Evolutionary conservation across 2,797 vertebrate species (phyloP).

Genomic region (Argentina silus): DNA sequence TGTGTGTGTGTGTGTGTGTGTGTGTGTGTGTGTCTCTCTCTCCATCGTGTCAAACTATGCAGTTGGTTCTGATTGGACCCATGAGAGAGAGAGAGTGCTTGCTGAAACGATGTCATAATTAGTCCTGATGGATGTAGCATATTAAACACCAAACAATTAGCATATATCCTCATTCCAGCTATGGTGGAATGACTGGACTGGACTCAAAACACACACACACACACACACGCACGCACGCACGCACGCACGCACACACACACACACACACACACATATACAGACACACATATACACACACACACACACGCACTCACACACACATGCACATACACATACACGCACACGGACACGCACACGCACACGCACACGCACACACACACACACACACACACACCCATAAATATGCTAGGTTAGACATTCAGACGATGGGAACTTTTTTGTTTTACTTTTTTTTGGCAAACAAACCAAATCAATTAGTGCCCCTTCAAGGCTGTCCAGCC

Average conservation of each 20-base stretch:
- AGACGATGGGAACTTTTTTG: slow-evolving; percentile 63
- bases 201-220: slow-evolving; percentile 28
- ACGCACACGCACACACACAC: neutral
- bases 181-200: slow-evolving; percentile 65
- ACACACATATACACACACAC: slow-evolving; percentile 44
- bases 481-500: slow-evolving; percentile 51
- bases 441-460: slow-evolving; percentile 66
- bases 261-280: slow-evolving; percentile 3
- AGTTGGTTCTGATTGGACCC: slow-evolving; percentile 71
- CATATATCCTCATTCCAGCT: slow-evolving; percentile 72
- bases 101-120: slow-evolving; percentile 83
- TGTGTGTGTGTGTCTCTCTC: slow-evolving; percentile 33
- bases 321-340: neutral
- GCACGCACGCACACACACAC: slow-evolving; percentile 2
- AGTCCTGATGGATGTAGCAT: slow-evolving; percentile 91
- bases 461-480: slow-evolving; percentile 75
- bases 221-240: neutral
- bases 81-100: slow-evolving; percentile 58
- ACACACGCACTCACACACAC: slow-evolving; percentile 10
- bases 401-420: slow-evolving; percentile 38
- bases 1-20: no score
- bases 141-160: slow-evolving; percentile 86
- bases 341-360: neutral
- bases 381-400: neutral
- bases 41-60: slow-evolving; percentile 72